These are phyloP conservation scores for Dolomedes plantarius DNA, from an alignment of 2,888 invertebrate species.

Conservation along the genomic window DNA sequence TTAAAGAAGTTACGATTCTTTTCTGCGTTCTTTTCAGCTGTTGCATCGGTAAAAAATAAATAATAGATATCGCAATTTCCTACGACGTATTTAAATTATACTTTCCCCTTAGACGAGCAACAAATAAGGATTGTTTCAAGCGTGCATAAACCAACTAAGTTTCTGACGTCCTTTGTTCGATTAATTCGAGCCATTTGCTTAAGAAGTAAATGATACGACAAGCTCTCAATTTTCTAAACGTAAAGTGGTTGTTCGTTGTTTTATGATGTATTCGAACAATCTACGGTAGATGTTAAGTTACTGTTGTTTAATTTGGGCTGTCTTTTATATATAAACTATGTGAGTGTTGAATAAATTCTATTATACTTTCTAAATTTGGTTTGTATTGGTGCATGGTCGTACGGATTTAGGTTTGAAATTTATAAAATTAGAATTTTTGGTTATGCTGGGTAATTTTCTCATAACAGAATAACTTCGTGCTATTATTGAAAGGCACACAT, in stretches of 20 bases:
- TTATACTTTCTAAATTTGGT: too few relatives aligned
- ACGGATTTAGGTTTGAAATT: too few relatives aligned
- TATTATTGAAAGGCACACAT: too few relatives aligned
- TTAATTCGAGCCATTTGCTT: not conserved
- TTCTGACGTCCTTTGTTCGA: conserved; percentile 1
- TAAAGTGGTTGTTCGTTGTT: not conserved
- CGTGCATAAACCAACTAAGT: not conserved
- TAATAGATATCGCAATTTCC: not conserved
- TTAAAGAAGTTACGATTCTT: too few relatives aligned
- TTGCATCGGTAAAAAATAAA: not conserved
- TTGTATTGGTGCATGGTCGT: too few relatives aligned
- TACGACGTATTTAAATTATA: conserved; percentile 9
- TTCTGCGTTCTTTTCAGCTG: not conserved
- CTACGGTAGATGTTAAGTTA: not conserved
- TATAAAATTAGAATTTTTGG: too few relatives aligned
- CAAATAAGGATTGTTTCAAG: not conserved
- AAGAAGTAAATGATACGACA: not conserved
- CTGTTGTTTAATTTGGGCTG: too few relatives aligned
- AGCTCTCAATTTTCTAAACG: not conserved
- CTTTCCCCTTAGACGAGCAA: not conserved
- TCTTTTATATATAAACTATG: too few relatives aligned
- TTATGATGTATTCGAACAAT: not conserved
- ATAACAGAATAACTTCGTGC: too few relatives aligned
- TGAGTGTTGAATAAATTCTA: too few relatives aligned
- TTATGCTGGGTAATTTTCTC: too few relatives aligned